A percentile compares a stretch with the other conserved stretches of the same genome.
These are phyloP conservation scores for Ophthalmolycus amberensis DNA, from an alignment of 2,113 vertebrate species.

Conservation along the genomic window DNA sequence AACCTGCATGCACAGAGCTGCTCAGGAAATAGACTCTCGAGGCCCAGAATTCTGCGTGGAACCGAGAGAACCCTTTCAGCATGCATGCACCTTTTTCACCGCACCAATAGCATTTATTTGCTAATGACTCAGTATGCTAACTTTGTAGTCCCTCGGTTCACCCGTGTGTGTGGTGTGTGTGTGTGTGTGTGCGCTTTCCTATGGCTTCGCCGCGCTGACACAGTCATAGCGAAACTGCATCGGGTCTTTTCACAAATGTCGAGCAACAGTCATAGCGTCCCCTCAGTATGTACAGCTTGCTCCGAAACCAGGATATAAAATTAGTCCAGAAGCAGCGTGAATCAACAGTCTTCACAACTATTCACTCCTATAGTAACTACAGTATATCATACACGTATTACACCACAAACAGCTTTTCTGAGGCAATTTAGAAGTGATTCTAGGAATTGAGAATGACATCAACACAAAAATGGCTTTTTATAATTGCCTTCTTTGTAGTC, in stretches of 20 bases:
- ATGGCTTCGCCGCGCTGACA: conserved; percentile 35
- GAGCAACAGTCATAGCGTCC: conserved; percentile 63
- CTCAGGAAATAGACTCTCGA: conserved; percentile 33
- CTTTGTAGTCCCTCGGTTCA: conserved; percentile 12
- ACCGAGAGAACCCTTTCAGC: conserved; percentile 12
- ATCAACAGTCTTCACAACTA: conserved; percentile 20
- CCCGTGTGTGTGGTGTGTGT: conserved; percentile 22
- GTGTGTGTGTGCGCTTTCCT: conserved; percentile 37
- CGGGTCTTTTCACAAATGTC: conserved; percentile 66
- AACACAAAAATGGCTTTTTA: neutral
- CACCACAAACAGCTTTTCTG: conserved; percentile 47
- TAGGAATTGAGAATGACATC: conserved; percentile 30
- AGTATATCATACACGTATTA: conserved; percentile 1
- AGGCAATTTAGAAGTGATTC: conserved; percentile 40
- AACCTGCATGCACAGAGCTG: conserved; percentile 48
- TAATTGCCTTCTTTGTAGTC: neutral
- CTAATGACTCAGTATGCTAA: conserved; percentile 21
- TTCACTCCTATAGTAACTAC: neutral
- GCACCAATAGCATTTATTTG: conserved; percentile 23
- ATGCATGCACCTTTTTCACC: conserved; percentile 27
- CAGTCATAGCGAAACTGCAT: conserved; percentile 77
- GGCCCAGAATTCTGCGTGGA: conserved; percentile 22
- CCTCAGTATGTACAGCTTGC: conserved; percentile 35
- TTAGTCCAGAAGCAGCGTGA: conserved; percentile 62
- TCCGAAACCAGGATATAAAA: conserved; percentile 70